Percentiles rank a stretch among this genome's conserved stretches.
Conservation (phyloP, 2,888 invertebrate species). For the Andrena trimmerana region DNA sequence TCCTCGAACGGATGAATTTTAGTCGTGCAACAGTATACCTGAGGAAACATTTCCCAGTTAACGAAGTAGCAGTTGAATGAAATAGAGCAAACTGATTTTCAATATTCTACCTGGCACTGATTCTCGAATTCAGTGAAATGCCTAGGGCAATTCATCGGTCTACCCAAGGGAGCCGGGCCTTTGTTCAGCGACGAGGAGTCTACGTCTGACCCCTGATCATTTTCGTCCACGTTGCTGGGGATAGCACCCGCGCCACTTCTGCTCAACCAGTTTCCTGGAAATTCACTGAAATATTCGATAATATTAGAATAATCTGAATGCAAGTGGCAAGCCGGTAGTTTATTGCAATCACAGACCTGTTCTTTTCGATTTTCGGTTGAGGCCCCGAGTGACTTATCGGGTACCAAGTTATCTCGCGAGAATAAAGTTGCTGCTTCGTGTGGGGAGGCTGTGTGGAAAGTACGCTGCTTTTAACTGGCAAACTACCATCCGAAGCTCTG, state of each 20-base stretch:
- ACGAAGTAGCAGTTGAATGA: background rate
- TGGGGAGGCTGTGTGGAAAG: constrained; percentile 80
- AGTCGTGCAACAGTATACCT: constrained; percentile 81
- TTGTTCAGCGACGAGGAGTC: constrained; percentile 75
- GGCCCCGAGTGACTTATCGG: constrained; percentile 80
- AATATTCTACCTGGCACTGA: constrained; percentile 77
- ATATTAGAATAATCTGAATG: background rate
- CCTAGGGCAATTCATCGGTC: constrained; percentile 78
- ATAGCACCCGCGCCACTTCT: constrained; percentile 79
- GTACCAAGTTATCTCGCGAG: constrained; percentile 83
- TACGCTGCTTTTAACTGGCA: constrained; percentile 71
- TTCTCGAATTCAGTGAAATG: constrained; percentile 81
- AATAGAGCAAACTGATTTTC: background rate
- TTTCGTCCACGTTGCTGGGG: constrained; percentile 82
- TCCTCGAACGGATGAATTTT: constrained; percentile 83
- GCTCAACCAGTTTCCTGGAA: constrained; percentile 81
- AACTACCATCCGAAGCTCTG: constrained; percentile 72
- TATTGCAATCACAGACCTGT: constrained; percentile 70
- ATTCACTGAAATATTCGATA: constrained; percentile 72
- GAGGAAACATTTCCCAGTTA: background rate
- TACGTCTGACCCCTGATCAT: constrained; percentile 80
- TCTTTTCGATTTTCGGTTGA: constrained; percentile 80
- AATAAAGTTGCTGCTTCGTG: constrained; percentile 82
- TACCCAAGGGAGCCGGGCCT: constrained; percentile 78
- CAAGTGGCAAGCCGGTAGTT: background rate